These are phyloP conservation scores for Vulpes lagopus DNA, from an alignment of 2,113 vertebrate genomes.

Conservation along the genomic window DNA sequence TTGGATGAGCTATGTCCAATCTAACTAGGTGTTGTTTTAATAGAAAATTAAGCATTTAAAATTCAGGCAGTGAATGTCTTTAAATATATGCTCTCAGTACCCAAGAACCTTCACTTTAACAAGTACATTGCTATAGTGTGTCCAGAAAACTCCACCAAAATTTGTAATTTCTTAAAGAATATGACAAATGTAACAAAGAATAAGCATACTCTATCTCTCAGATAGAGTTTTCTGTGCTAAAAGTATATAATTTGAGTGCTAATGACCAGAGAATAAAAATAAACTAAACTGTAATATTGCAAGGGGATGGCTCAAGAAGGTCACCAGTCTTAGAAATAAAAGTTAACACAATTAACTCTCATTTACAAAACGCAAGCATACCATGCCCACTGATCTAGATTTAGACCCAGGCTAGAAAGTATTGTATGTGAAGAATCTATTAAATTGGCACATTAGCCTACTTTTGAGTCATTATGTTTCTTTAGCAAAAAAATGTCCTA, in stretches of 20 bases:
- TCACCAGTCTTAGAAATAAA: background rate
- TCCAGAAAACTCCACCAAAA: constrained; percentile 75
- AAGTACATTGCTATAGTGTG: background rate
- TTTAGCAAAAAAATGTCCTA: constrained; percentile 36
- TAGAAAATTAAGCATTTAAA: constrained; percentile 76
- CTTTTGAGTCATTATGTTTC: constrained; percentile 57
- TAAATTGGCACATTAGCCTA: constrained; percentile 65
- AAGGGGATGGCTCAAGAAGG: background rate
- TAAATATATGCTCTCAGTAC: constrained; percentile 67
- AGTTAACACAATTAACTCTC: background rate
- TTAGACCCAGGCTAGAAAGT: constrained; percentile 8
- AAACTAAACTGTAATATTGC: background rate
- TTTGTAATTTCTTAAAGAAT: constrained; percentile 43
- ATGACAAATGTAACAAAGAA: constrained; percentile 70
- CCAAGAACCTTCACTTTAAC: constrained; percentile 73
- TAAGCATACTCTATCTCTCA: constrained; percentile 66
- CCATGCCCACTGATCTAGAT: background rate
- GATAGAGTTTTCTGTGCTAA: constrained; percentile 71
- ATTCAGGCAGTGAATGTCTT: constrained; percentile 78
- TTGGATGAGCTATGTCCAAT: constrained; percentile 73
- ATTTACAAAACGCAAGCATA: background rate
- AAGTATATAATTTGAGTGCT: constrained; percentile 71
- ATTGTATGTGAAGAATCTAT: constrained; percentile 33
- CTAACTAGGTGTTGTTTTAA: constrained; percentile 83
- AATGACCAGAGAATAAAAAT: background rate